Evolutionary conservation across 2,797 vertebrate species (phyloP).

Genomic region (Amblyopsis hoosieri): DNA sequence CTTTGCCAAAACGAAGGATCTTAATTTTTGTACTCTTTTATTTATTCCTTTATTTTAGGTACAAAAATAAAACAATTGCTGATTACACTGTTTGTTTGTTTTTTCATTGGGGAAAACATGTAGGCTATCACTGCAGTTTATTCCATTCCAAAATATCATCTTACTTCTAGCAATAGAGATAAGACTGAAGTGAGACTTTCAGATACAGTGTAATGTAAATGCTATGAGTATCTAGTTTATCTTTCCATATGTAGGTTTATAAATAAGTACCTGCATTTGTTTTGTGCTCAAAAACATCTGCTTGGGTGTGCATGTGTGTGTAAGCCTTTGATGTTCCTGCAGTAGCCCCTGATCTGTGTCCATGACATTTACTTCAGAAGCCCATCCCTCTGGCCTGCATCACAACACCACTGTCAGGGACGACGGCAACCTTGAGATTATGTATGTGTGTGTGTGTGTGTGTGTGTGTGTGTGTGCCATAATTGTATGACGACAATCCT

Average conservation of each 20-base stretch:
- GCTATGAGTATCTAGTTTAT: conserved; percentile 32
- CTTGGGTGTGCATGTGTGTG: background rate
- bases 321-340: conserved; percentile 37
- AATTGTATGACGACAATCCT: conserved; percentile 34
- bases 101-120: no score
- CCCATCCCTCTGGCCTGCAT: conserved; percentile 31
- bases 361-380: conserved; percentile 50
- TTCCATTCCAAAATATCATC: no score
- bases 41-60: no score
- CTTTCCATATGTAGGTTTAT: conserved; percentile 15
- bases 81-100: no score
- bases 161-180: no score
- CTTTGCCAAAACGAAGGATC: no score
- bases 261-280: no score
- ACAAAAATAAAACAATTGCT: no score
- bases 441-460: background rate
- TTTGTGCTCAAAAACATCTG: background rate
- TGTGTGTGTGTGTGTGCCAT: conserved; percentile 17
- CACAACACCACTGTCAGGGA: conserved; percentile 55
- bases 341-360: conserved; percentile 52
- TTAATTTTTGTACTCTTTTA: no score
- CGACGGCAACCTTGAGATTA: background rate
- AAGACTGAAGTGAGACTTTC: no score
- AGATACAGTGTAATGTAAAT: no score
- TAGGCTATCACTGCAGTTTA: no score